Evolutionary conservation across 2,797 vertebrate species (phyloP), one percentile per base, ranked within the genome.

Genomic region (Cheirogaleus major): DNA sequence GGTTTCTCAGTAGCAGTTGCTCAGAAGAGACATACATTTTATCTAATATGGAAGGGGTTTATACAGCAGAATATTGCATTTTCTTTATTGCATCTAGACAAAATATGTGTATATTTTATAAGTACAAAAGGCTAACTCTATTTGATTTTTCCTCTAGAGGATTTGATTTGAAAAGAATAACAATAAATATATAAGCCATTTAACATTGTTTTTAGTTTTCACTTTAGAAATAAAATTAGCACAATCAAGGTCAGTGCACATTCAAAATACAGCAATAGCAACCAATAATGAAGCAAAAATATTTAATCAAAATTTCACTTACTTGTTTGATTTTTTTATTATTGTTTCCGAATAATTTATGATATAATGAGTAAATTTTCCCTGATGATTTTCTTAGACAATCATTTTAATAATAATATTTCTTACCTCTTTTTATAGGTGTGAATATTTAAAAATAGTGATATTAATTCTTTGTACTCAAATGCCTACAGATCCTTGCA

Each of bases 11-110:
- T 81, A 93, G 81, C 79, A 72, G 45, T 89, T 95, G 41, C 67
- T 97, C 57, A 93, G 79, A 97, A 96, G 69, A 96, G 61, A 93
- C 73, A 89, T 67, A 93, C 52, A 11, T 97, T 97, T 97, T 97
- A 96, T 93, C 69, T 92, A 90, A 96, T 94, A 97, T 92, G 22
- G 52, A 96, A 97, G 14, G 27, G 35, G 78, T 59, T 95, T 90
- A 83, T 91, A 63, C 79, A 93, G 78, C 27, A 72, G 63, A 95
- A 95, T 95, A 96, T 89, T 95, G 48, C 22, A 83, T 97, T 96
- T 95, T 75, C 65, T 93, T 96, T 92, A 97, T n/a, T 96, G 70
- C 43, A 92, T 25, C 45, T 81, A 89, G 9, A 93, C 91, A 97
- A 97, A 96, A 69, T 85, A 76, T 0, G 0, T 72, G 43, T 72